Conservation (phyloP, 2,113 vertebrate genomes). For the Lamprologus speciosus region DNA sequence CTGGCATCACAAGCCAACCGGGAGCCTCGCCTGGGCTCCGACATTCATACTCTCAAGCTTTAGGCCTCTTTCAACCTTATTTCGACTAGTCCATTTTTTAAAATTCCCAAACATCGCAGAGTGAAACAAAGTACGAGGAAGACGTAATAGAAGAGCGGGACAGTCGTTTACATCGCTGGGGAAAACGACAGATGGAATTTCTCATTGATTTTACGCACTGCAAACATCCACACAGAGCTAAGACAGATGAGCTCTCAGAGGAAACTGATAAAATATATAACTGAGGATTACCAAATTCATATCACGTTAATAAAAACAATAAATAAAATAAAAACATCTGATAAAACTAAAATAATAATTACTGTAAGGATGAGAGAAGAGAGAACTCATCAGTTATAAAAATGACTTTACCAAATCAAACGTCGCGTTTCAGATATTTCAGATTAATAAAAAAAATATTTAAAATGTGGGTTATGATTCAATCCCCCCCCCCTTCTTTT, state of each 20-base stretch:
- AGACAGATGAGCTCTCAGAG: constrained; percentile 4
- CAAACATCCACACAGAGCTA: constrained; percentile 4
- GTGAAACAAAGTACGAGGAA: neutral
- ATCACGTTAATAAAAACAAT: neutral
- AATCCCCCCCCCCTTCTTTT: neutral
- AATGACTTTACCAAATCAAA: neutral
- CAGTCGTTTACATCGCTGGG: neutral
- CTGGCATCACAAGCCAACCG: constrained; percentile 30
- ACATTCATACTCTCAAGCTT: constrained; percentile 11
- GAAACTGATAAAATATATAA: neutral
- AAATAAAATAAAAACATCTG: neutral
- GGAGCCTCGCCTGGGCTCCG: constrained; percentile 16
- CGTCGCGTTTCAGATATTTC: neutral
- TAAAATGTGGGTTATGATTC: neutral
- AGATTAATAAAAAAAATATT: neutral
- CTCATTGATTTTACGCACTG: constrained; percentile 36
- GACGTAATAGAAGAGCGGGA: neutral
- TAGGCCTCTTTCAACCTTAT: constrained; percentile 5
- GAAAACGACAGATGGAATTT: neutral
- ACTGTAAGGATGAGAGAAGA: neutral
- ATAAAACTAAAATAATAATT: neutral
- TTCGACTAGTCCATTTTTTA: neutral
- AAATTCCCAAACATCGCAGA: neutral
- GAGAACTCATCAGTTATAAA: neutral
- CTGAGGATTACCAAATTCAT: neutral